phyloP scores from a whole-genome alignment of 2,113 vertebrate species.

The Paramormyrops kingsleyae region DNA sequence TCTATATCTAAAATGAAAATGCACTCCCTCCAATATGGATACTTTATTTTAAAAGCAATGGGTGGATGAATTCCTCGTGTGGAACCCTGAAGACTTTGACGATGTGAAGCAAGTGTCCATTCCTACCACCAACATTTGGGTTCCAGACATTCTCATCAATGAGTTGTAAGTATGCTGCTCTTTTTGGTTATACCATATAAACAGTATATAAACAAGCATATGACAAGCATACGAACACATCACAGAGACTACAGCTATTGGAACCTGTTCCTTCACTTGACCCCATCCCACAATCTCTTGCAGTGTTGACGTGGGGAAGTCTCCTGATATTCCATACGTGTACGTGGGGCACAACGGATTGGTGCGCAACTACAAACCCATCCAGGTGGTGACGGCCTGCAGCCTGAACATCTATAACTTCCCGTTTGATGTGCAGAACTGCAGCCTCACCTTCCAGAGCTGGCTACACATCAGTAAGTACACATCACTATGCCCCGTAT shows the following conservation, averaged over 20 bases:
- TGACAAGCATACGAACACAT: neutral
- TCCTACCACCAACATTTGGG: conserved; percentile 81
- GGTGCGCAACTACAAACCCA: conserved; percentile 91
- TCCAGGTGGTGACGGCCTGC: conserved; percentile 91
- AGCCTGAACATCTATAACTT: conserved; percentile 97
- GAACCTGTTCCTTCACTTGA: neutral
- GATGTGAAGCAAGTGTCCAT: conserved; percentile 83
- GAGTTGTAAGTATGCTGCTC: conserved; percentile 80
- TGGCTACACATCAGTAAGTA: conserved; percentile 91
- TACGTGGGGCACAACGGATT: conserved; percentile 74
- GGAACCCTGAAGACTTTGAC: conserved; percentile 81
- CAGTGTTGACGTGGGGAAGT: conserved; percentile 93
- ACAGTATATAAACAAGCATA: neutral
- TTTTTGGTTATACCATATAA: neutral
- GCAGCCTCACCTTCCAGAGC: conserved; percentile 93
- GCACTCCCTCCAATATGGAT: neutral
- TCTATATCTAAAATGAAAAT: conserved; percentile 4
- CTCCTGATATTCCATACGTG: conserved; percentile 85
- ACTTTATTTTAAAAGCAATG: conserved; percentile 64
- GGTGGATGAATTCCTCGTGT: conserved; percentile 88
- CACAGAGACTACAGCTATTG: no score
- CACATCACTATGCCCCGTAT: neutral
- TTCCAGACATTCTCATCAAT: conserved; percentile 94
- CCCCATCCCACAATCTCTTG: neutral
- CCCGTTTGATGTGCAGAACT: conserved; percentile 95